Evolutionary conservation across 2,888 invertebrate species (phyloP).

Genomic region (Platycheirus albimanus): DNA sequence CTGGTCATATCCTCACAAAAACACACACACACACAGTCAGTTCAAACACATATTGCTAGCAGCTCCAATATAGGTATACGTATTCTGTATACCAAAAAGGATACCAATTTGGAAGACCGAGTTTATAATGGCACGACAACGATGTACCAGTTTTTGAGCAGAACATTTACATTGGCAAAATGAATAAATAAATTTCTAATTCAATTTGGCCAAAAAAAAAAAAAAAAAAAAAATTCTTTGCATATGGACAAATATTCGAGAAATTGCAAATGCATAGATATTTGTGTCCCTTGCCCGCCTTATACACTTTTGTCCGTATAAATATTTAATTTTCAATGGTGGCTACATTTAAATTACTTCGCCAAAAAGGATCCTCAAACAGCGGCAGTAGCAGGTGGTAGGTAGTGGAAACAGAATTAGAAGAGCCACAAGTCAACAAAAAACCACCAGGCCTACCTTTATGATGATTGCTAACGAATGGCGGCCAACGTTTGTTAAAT

Average conservation of each 20-base stretch:
- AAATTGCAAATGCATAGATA: slow-evolving; percentile 27
- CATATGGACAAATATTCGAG: slow-evolving; percentile 37
- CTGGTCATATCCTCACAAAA: slow-evolving; percentile 12
- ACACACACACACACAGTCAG: slow-evolving; percentile 5
- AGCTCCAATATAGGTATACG: not conserved
- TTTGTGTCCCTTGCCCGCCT: not conserved
- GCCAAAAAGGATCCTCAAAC: slow-evolving; percentile 13
- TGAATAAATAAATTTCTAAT: slow-evolving; percentile 74
- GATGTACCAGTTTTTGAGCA: slow-evolving; percentile 23
- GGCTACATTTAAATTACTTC: slow-evolving; percentile 66
- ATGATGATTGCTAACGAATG: slow-evolving; percentile 61
- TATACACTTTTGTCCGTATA: slow-evolving; percentile 31
- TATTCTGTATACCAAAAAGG: not conserved
- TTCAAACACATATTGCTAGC: too few relatives aligned
- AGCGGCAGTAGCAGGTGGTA: not conserved
- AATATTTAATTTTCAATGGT: slow-evolving; percentile 68
- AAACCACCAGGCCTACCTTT: slow-evolving; percentile 29
- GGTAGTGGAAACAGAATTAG: slow-evolving; percentile 17
- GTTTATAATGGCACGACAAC: slow-evolving; percentile 10
- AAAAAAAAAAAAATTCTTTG: slow-evolving; percentile 28
- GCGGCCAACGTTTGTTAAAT: slow-evolving; percentile 35
- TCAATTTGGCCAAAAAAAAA: slow-evolving; percentile 60
- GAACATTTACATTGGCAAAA: slow-evolving; percentile 65
- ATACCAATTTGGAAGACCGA: slow-evolving; percentile 17
- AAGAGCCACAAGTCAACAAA: not conserved